Evolutionary conservation across 1,140 invertebrate species (phyloP).

Genomic region (Pantala flavescens): DNA sequence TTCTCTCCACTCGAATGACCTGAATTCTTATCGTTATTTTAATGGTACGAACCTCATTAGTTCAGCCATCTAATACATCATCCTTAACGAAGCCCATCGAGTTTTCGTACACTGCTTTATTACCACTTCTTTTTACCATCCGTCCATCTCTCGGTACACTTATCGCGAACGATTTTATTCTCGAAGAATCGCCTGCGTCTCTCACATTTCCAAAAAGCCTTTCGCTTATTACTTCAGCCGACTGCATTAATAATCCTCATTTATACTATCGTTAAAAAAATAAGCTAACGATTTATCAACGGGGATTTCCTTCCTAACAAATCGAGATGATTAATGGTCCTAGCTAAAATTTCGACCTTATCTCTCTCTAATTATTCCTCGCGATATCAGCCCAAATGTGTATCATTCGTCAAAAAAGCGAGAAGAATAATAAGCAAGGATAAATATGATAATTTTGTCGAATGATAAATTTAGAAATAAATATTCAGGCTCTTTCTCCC

Average conservation of each 20-base stretch:
- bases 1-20: too few species aligned
- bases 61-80: too few species aligned
- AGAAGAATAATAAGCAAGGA: not conserved
- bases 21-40: too few species aligned
- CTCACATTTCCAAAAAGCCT: not conserved
- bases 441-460: conserved; percentile 8
- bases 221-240: not conserved
- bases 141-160: too few species aligned
- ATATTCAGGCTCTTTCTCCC: not conserved
- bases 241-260: not conserved
- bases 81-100: too few species aligned
- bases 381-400: not conserved
- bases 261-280: not conserved
- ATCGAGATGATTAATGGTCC: not conserved
- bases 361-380: not conserved
- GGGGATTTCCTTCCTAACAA: not conserved
- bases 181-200: too few species aligned
- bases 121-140: too few species aligned
- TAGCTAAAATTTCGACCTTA: not conserved
- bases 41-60: too few species aligned
- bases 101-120: too few species aligned
- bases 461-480: conserved; percentile 9
- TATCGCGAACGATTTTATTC: too few species aligned
- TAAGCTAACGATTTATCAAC: not conserved
- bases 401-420: conserved; percentile 1